phyloP scores from a whole-genome alignment of 64 coral and sea anemone species.

The Platygyra sinensis region DNA sequence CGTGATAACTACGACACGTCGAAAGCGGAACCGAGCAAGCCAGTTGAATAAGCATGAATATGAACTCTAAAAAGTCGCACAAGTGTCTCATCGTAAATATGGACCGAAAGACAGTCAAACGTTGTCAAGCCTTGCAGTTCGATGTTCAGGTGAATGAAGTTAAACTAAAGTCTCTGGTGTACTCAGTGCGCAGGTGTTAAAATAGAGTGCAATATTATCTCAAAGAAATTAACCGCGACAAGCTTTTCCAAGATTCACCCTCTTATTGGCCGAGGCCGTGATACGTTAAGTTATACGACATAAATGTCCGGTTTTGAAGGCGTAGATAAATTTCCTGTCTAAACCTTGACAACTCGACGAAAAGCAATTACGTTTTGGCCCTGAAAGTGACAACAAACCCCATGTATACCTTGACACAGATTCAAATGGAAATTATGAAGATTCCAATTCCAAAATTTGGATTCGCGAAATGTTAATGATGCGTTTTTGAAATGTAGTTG shows the following conservation, averaged over 20 bases:
- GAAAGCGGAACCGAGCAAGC: background rate
- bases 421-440: slow-evolving; percentile 7
- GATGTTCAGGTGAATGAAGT: background rate
- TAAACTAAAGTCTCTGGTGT: slow-evolving; percentile 5
- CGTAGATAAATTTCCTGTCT: background rate
- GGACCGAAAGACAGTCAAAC: background rate
- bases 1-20: background rate
- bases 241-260: background rate
- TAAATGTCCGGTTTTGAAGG: background rate
- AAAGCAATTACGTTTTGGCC: background rate
- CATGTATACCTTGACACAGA: background rate
- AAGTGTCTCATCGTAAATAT: slow-evolving; percentile 20
- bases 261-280: slow-evolving; percentile 7
- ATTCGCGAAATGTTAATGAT: background rate
- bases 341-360: no score
- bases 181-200: slow-evolving; percentile 23
- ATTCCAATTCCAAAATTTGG: background rate
- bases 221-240: background rate
- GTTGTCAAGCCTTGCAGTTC: background rate
- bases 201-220: slow-evolving; percentile 7
- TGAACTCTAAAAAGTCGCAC: background rate
- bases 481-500: background rate
- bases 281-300: background rate
- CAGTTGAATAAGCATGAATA: slow-evolving; percentile 6
- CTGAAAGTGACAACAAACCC: background rate